Conservation (phyloP, 2,113 vertebrate species). For the Laterallus jamaicensis region DNA sequence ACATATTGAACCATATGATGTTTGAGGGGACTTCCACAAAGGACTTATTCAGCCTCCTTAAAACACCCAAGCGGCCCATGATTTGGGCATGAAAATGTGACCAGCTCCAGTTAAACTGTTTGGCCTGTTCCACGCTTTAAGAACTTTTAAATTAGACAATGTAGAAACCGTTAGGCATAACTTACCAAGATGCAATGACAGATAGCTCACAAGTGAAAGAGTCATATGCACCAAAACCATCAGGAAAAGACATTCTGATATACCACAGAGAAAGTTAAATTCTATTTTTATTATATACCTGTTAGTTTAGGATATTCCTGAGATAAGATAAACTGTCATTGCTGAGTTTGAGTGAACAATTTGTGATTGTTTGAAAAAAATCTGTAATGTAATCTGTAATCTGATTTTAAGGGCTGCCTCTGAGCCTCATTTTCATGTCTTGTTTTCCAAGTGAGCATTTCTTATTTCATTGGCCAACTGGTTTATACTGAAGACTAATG, state of each 20-base stretch:
- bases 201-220: background rate
- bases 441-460: background rate
- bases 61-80: background rate
- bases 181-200: background rate
- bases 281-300: background rate
- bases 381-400: background rate
- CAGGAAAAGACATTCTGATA: background rate
- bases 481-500: background rate
- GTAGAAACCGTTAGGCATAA: background rate
- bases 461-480: background rate
- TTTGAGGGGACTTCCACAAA: background rate
- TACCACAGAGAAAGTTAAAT: background rate
- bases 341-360: background rate
- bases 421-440: background rate
- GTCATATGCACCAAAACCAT: background rate
- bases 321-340: background rate
- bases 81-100: background rate
- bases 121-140: background rate
- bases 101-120: background rate
- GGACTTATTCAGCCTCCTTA: background rate
- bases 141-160: background rate
- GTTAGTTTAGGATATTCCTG: background rate
- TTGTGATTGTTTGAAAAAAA: background rate
- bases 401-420: background rate
- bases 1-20: background rate